Evolutionary conservation across 2,797 vertebrate species (phyloP), one percentile per base, ranked within the genome.

Genomic region (Antrozous pallidus): DNA sequence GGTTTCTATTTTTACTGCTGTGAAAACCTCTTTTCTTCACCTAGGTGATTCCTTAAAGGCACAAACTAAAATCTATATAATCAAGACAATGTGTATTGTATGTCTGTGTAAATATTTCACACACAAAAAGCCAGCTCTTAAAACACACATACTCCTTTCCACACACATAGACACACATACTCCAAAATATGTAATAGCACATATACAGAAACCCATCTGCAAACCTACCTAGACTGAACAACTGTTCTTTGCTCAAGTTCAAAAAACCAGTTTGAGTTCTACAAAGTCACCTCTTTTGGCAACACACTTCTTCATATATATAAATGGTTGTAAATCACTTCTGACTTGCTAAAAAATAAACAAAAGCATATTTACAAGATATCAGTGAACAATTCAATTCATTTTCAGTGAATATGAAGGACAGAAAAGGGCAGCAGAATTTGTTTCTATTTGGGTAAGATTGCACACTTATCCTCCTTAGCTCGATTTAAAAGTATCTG

Each of bases 1-100:
- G 65, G 65, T 83, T 96, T 96, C 94, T 97, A 90, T 94, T 95
- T 97, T 94, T 92, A 94, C 79, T 92, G 85, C 90, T 93, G 22
- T 74, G 84, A 95, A 96, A 42, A 31, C 75, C 20, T 78, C 65
- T 88, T 93, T 91, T 89, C 89, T 87, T 88, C 56, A 91, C 17
- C 83, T 78, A 84, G 28, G 61, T 74, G 56, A 89, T 94, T 73
- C 61, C 54, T 95, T 96, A 88, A 94, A 90, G 80, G 31, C 40
- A 61, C 49, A 87, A 82, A 89, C 56, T 82, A 84, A 95, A 95
- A 83, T 91, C 83, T 95, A 14, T 70, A 11, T n/a, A 79, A 38
- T 63, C 67, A 87, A 81, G 33, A 22, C 47, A 88, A 40, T 73
- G 84, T 86, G 69, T 89, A 88, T 56, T 87, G 17, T 83, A 38